phyloP scores from a whole-genome alignment of 2,888 invertebrate species.

The Melanargia galathea region DNA sequence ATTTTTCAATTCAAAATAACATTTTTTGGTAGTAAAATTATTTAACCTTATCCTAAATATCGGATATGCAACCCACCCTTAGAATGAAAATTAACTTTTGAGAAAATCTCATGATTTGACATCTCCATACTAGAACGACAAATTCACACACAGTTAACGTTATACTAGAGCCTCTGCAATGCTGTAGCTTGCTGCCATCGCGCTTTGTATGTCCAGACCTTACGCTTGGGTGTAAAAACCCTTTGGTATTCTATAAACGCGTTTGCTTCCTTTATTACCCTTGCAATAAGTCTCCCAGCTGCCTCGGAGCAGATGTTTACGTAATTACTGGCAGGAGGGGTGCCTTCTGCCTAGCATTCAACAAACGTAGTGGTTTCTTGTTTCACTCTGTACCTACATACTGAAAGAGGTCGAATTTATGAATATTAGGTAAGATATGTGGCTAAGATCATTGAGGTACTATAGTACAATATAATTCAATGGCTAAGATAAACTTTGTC shows the following conservation, averaged over 20 bases:
- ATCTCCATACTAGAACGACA: too few relatives aligned
- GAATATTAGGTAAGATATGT: neutral
- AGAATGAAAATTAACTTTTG: too few relatives aligned
- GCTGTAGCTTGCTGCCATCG: neutral
- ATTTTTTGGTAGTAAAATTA: too few relatives aligned
- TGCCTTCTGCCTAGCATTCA: conserved; percentile 44
- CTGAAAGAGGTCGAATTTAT: neutral
- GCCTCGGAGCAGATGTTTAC: conserved; percentile 57
- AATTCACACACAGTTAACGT: too few relatives aligned
- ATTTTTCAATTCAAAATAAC: too few relatives aligned
- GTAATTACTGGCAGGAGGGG: conserved; percentile 56
- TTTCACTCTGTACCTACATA: conserved; percentile 24
- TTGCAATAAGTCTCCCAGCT: conserved; percentile 60
- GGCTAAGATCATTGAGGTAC: neutral
- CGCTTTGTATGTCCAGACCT: neutral
- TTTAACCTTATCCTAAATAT: too few relatives aligned
- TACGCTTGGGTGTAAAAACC: conserved; percentile 44
- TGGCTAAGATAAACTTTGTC: too few relatives aligned
- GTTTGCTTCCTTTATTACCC: conserved; percentile 62
- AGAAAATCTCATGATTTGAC: too few relatives aligned
- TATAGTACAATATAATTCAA: too few relatives aligned
- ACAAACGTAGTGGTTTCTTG: conserved; percentile 41
- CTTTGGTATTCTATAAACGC: conserved; percentile 55
- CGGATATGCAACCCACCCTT: too few relatives aligned
- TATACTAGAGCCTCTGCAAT: too few relatives aligned